Evolutionary conservation across 2,113 vertebrate species (phyloP).

Genomic region (Silurus asotus): DNA sequence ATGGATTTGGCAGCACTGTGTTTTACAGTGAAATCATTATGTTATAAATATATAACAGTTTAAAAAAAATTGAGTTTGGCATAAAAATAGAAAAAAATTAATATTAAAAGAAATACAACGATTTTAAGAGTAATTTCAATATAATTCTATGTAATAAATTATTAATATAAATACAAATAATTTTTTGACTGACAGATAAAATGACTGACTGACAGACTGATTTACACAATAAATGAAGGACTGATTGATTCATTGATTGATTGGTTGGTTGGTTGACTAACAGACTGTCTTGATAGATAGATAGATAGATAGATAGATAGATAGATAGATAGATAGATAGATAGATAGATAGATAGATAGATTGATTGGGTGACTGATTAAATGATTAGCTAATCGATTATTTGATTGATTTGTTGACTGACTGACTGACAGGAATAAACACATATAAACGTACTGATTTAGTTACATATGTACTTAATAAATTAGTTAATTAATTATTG

Average conservation of each 20-base stretch:
- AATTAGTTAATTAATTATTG: not conserved
- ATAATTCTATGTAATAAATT: too few relatives aligned
- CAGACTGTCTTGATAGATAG: too few relatives aligned
- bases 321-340: not conserved
- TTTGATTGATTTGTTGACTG: not conserved
- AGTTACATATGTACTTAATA: not conserved
- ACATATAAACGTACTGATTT: not conserved
- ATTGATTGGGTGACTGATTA: too few relatives aligned
- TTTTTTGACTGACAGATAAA: too few relatives aligned
- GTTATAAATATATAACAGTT: not conserved
- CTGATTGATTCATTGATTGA: not conserved
- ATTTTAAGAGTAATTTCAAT: not conserved
- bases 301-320: too few relatives aligned
- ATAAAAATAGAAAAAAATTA: not conserved
- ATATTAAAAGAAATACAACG: not conserved
- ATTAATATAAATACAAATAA: too few relatives aligned
- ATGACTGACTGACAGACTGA: too few relatives aligned
- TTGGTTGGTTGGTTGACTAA: too few relatives aligned
- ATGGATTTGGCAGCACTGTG: not conserved
- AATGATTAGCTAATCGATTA: not conserved
- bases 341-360: too few relatives aligned
- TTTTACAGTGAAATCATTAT: not conserved
- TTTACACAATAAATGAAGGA: too few relatives aligned
- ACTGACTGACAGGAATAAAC: too few relatives aligned
- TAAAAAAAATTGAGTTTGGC: too few relatives aligned